These are phyloP conservation scores for Channa striata DNA, from an alignment of 2,797 vertebrate species.

Conservation along the genomic window DNA sequence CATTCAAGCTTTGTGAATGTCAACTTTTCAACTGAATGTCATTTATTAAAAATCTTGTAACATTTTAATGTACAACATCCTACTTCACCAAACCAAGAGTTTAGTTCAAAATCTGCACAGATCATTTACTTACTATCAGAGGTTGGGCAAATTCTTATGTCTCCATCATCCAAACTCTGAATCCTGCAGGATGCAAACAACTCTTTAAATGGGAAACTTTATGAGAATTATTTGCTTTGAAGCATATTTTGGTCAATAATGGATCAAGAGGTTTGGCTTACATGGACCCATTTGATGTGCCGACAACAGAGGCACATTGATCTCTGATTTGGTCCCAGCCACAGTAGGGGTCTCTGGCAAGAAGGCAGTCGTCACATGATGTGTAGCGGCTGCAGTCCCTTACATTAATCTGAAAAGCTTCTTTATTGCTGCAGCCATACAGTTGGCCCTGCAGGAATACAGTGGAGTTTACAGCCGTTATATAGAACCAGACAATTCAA, in stretches of 20 bases:
- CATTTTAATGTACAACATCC: neutral
- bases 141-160: constrained; percentile 15
- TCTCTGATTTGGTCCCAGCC: constrained; percentile 36
- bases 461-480: neutral
- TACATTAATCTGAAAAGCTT: constrained; percentile 34
- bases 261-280: constrained; percentile 4
- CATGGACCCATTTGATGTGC: constrained; percentile 4
- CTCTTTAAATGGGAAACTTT: neutral
- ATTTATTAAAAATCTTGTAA: neutral
- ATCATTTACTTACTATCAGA: constrained; percentile 24
- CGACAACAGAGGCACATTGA: constrained; percentile 30
- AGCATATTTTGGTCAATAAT: neutral
- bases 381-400: constrained; percentile 42
- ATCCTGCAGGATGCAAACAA: constrained; percentile 12
- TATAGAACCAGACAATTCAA: too few relatives aligned
- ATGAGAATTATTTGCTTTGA: neutral
- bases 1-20: neutral
- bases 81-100: neutral
- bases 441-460: constrained; percentile 33
- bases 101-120: neutral
- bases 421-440: constrained; percentile 19
- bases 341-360: constrained; percentile 52
- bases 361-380: constrained; percentile 45
- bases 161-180: constrained; percentile 43
- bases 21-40: too few relatives aligned